Conservation (phyloP, 1,140 invertebrate genomes). For the Papilio machaon region DNA sequence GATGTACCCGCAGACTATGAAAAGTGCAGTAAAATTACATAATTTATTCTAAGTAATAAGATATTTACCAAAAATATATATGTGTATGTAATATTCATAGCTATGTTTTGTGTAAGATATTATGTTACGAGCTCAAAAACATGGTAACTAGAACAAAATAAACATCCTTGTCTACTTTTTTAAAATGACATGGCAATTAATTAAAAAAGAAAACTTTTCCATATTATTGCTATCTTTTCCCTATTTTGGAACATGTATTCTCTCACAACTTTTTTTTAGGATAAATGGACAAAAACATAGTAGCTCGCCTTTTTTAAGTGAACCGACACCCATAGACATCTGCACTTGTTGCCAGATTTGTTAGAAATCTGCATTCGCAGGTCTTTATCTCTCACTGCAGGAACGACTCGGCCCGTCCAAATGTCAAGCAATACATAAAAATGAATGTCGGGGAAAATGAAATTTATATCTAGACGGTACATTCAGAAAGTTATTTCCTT, state of each 20-base stretch:
- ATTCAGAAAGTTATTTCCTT: constrained; percentile 32
- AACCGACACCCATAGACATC: too few relatives aligned
- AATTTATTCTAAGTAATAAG: background rate
- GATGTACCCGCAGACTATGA: too few relatives aligned
- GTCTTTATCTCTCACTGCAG: background rate
- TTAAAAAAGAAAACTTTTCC: background rate
- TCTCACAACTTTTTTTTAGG: background rate
- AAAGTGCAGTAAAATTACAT: too few relatives aligned
- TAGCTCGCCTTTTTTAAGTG: too few relatives aligned
- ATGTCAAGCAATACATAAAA: constrained; percentile 32
- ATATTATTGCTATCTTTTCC: background rate
- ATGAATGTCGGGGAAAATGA: constrained; percentile 28
- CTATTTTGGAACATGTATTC: background rate
- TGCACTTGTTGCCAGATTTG: background rate
- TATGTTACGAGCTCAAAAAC: background rate
- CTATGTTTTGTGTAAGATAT: background rate
- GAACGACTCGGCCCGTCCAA: constrained; percentile 19
- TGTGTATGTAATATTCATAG: too few relatives aligned
- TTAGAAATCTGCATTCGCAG: constrained; percentile 10
- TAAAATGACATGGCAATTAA: background rate
- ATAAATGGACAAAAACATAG: too few relatives aligned
- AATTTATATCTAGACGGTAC: constrained; percentile 32
- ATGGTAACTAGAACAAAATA: background rate
- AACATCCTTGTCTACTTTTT: too few relatives aligned
- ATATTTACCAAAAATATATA: background rate